Base-by-base conservation (phyloP, 92 coral and sea anemone species). In the Blastomussa wellsi region DNA sequence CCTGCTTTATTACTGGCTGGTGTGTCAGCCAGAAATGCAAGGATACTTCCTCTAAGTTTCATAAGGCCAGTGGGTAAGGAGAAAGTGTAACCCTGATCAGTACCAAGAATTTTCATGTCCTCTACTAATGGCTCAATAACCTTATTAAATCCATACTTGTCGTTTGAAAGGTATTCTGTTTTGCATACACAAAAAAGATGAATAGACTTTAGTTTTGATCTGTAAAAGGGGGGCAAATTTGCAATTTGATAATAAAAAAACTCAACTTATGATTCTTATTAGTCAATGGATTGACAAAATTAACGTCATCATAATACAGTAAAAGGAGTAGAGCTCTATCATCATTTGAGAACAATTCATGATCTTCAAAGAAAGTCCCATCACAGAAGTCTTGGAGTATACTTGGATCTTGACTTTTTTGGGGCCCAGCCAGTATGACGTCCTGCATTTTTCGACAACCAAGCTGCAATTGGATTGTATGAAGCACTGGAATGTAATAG, bases 191-290 rank as follows among this genome's bases (percentile, higher is more conserved):
- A 81, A 87, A 87, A 73, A 32, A 87, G 77, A 3, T 87, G 78
- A 59, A 84, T 84, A 24, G 86, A 84, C 69, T 75, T 84, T 0
- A 89, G 86, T 51, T 79, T 84, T 14, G 92, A 89, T 64, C 89
- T 59, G 51, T 84, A 79, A 20, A 6, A 22, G 0, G 84, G 57
- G 28, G 28, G 38, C 17, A 89, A 28, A 70, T 89, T 84, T 22
- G 81, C 88, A 37, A 84, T 60, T 73, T 89, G 92, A 44, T 89
- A 89, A 77, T 89, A 89, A 73, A 89, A 88, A 36, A 89, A 33
- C 55, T 49, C 55, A 49, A 49, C 55, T 49, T 49, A 19, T 49
- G 55, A 49, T 49, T 49, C 55, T 49, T 49, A 49, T 49, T 49
- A 49, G 55, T 49, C 12, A 49, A 19, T 4, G 55, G 55, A 49